Base-by-base conservation (phyloP, 2,888 invertebrate species). In the Erebia ligea region DNA sequence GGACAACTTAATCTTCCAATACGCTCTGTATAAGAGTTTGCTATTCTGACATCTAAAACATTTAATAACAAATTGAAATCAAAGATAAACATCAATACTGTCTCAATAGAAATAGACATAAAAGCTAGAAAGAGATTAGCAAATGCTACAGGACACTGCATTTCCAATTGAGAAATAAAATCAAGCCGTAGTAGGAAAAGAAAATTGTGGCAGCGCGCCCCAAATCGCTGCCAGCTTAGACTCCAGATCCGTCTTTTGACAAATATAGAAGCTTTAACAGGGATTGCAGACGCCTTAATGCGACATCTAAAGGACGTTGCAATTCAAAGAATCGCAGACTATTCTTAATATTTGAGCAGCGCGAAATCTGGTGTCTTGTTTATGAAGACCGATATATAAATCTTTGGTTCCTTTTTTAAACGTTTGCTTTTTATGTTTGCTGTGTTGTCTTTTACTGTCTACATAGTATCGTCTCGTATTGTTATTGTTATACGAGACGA, bases 181-280 rank as follows among this genome's bases (percentile, higher is more conserved):
- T 45, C 45, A 61, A 21, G n/a, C 42, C 19, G 42, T 57, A 66
- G 45, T 45, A 48, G 56, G 54, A 57, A 66, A 57, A 66, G 71
- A 62, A 69, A 74, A 68, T 68, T 68, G 63, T 67, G 68, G 62
- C 54, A 65, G 64, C 54, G 42, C 58, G 57, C 42, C 63, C 56
- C 62, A 58, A 71, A 65, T 69, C 67, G 59, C 61, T 62, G 67
- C 65, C 74, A 59, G 74, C 74, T 75, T 74, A 72, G 69, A 68
- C 67, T 69, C 67, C 64, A 59, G 66, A 74, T 66, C 70, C 63
- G 73, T 73, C 69, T 74, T 75, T 76, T 76, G 77, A 77, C 75
- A 77, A 77, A 77, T 77, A 76, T 75, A 76, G 75, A 71, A 75
- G 72, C 71, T 67, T 69, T 71, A 73, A 72, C 72, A 68, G 59